phyloP scores from a whole-genome alignment of 2,888 invertebrate species.

The Yponomeuta plumbellus region DNA sequence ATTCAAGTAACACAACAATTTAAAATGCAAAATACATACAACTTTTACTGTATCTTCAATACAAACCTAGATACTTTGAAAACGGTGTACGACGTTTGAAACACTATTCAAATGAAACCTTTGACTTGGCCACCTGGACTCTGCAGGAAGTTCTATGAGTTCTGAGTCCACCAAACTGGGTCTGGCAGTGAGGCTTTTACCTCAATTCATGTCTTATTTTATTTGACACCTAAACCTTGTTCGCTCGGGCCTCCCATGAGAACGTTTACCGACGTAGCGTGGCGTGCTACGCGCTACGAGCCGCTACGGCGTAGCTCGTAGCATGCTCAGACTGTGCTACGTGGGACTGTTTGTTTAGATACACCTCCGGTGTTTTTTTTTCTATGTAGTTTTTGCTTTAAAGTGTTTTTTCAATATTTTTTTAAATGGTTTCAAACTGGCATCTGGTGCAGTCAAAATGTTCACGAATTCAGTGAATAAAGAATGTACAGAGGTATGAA shows the following conservation, averaged over 20 bases:
- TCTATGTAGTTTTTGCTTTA: too few species aligned
- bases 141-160: background rate
- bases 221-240: slow-evolving; percentile 9
- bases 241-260: background rate
- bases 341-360: background rate
- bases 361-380: background rate
- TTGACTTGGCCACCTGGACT: background rate
- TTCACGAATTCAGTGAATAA: too few species aligned
- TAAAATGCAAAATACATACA: too few species aligned
- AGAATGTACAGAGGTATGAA: too few species aligned
- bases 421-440: too few species aligned
- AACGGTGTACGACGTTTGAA: background rate
- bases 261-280: slow-evolving; percentile 8
- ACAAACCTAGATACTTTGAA: background rate
- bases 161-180: background rate
- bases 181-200: background rate
- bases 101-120: background rate
- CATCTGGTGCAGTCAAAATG: too few species aligned
- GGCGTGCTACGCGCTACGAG: slow-evolving; percentile 10
- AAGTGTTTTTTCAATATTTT: too few species aligned
- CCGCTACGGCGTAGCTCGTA: background rate
- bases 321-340: background rate
- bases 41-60: too few species aligned
- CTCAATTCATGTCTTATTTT: background rate
- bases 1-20: too few species aligned